These are phyloP conservation scores for Phenganax subtilis DNA, from an alignment of 92 coral and sea anemone genomes.

Conservation along the genomic window DNA sequence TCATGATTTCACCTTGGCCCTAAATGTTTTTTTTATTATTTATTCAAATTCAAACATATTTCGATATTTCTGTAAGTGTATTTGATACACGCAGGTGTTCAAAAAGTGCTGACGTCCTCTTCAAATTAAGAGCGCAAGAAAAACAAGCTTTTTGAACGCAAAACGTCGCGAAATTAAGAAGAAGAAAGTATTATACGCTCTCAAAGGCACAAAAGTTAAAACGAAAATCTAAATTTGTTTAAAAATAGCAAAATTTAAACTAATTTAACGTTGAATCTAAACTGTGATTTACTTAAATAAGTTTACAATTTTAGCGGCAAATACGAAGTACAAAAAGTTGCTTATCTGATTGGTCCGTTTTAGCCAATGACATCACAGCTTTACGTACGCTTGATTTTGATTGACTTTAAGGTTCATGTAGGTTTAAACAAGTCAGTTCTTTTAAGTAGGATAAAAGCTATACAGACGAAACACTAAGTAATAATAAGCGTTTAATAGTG, in stretches of 20 bases:
- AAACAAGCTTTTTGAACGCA: no score
- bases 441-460: neutral
- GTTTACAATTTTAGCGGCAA: slow-evolving; percentile 8
- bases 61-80: no score
- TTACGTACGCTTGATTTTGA: neutral
- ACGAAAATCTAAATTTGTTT: no score
- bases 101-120: no score
- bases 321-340: neutral
- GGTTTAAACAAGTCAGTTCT: neutral
- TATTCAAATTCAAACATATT: neutral
- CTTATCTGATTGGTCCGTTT: slow-evolving; percentile 1
- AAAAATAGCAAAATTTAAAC: no score
- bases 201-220: no score
- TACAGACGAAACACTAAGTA: no score
- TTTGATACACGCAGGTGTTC: neutral
- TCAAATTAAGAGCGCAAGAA: no score
- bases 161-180: no score
- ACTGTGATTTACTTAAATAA: neutral
- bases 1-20: neutral
- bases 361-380: neutral
- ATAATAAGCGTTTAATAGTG: no score
- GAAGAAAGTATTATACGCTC: no score
- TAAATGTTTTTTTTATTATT: neutral
- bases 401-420: neutral
- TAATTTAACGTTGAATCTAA: neutral